A percentile compares a stretch with the other conserved stretches of the same genome.
phyloP scores from a whole-genome alignment of 2,888 invertebrate genomes.

The Portevinia maculata region DNA sequence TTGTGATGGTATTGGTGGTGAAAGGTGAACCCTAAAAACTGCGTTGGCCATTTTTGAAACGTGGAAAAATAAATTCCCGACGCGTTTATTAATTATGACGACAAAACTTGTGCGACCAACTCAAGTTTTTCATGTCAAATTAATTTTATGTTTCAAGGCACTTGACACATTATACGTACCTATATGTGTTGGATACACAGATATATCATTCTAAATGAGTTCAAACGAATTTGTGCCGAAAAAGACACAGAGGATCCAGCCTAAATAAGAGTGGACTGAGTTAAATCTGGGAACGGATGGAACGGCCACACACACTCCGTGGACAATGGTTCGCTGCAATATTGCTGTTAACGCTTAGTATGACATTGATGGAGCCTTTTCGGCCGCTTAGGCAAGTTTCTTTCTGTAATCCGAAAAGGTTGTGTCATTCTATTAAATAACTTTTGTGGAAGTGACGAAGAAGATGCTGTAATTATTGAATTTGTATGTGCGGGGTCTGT shows the following conservation, averaged over 20 bases:
- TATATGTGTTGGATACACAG: conserved; percentile 2
- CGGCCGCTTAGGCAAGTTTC: conserved; percentile 36
- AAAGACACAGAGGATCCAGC: conserved; percentile 7
- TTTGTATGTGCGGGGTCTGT: neutral
- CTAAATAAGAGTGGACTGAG: neutral
- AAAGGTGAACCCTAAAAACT: conserved; percentile 52
- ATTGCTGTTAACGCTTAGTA: conserved; percentile 44
- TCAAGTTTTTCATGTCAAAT: conserved; percentile 69
- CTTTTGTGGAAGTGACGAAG: conserved; percentile 52
- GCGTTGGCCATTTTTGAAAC: conserved; percentile 59
- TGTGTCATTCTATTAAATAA: conserved; percentile 71
- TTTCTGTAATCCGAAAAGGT: conserved; percentile 33
- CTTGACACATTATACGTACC: conserved; percentile 58
- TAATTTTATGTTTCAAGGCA: conserved; percentile 64
- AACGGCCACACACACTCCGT: conserved; percentile 70
- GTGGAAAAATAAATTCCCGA: conserved; percentile 38
- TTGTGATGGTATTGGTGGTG: conserved; percentile 14
- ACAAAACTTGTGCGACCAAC: conserved; percentile 54
- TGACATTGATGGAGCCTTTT: conserved; percentile 71
- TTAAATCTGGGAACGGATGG: conserved; percentile 47
- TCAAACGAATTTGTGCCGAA: conserved; percentile 55
- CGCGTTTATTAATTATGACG: conserved; percentile 43
- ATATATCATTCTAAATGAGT: conserved; percentile 46
- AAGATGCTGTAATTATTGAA: conserved; percentile 39
- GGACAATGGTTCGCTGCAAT: conserved; percentile 56